Evolutionary conservation across 2,888 invertebrate genomes (phyloP), one percentile per base, ranked within the genome.

Genomic region (Cryptus viduatorius): DNA sequence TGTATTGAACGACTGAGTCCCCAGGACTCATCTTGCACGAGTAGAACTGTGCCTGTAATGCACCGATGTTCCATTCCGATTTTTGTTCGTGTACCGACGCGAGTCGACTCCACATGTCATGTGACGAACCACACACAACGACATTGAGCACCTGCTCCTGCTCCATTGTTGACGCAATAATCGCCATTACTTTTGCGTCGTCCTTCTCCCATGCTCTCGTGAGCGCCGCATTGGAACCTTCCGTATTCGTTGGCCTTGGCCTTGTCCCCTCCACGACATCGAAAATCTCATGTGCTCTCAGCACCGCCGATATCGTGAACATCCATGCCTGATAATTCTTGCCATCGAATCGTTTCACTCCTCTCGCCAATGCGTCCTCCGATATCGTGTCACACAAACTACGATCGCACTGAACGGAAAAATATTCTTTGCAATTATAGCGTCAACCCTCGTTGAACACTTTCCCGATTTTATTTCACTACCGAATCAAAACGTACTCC

Each of bases 1-100:
- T 82, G 68, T 90, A 89, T 71, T 89, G 88, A n/a, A 88, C 86
- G 7, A 90, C 82, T 2, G 75, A 65, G 73, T 90, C 89, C 24
- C 71, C 84, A 16, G 82, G 48, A 2, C 59, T 37, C 75, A 83
- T 83, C 29, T 29, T 79, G 64, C 79, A 79, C 12, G 65, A 42
- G 31, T 83, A 75, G n/a, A 79, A 83, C 67, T 79, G 44, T 5
- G 64, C 24, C 14, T 24, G 24, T 24, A 82, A 24, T 44, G 69
- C 10, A 4, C 50, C 53, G 19, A 61, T 50, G 46, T 73, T 85
- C 5, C 82, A 59, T 61, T 82, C 87, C 8, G 86, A 86, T 31
- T 85, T 88, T 46, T 89, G 87, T 29, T 89, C 88, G 65, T 87
- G 88, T 19, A 88, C 71, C 5, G 78, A 19, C 4, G 59, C 68